Percentiles rank a stretch among this genome's conserved stretches.
These are phyloP conservation scores for Arbacia lixula DNA, from an alignment of 53 echinoderm and acorn worm genomes.

Conservation along the genomic window DNA sequence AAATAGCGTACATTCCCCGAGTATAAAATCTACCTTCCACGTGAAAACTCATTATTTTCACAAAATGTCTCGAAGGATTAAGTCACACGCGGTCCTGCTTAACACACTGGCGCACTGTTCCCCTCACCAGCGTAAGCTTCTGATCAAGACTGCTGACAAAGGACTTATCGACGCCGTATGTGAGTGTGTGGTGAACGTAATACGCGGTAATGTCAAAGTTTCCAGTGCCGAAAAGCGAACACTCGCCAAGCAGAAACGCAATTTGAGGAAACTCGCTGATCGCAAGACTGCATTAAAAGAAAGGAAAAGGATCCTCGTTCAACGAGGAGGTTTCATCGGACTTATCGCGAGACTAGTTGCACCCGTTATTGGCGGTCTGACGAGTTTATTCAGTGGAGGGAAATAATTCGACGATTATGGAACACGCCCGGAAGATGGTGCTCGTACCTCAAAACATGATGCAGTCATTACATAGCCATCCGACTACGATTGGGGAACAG, in stretches of 20 bases:
- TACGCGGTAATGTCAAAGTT: conserved; percentile 60
- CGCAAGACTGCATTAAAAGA: background rate
- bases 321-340: conserved; percentile 37
- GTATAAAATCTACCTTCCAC: background rate
- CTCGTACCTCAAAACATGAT: conserved; percentile 24
- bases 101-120: conserved; percentile 45
- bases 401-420: background rate
- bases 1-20: conserved; percentile 8
- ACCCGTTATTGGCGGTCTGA: conserved; percentile 15
- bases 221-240: conserved; percentile 46
- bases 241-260: conserved; percentile 33
- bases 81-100: conserved; percentile 30
- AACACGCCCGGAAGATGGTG: conserved; percentile 37
- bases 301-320: conserved; percentile 1
- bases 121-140: conserved; percentile 5
- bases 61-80: conserved; percentile 44
- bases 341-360: conserved; percentile 5
- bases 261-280: conserved; percentile 2
- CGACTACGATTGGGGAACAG: background rate
- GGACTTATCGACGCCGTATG: conserved; percentile 48
- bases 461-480: background rate
- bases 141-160: conserved; percentile 37
- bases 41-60: background rate
- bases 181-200: conserved; percentile 60
- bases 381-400: background rate